Percentiles rank a stretch among this genome's conserved stretches.
Evolutionary conservation across 2,888 invertebrate species (phyloP).

Genomic region (Clusia tigrina): DNA sequence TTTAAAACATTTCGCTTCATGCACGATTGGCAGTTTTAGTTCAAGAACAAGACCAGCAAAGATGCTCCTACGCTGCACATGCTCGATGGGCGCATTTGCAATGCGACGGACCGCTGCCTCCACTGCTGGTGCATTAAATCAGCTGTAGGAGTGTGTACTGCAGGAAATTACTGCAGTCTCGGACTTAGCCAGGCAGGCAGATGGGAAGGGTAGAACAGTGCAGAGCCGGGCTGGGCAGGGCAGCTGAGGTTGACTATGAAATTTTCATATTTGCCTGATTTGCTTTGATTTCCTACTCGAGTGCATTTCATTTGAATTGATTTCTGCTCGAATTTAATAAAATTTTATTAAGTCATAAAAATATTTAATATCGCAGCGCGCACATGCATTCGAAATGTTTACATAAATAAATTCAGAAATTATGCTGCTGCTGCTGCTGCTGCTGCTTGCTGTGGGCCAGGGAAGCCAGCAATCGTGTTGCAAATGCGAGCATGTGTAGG

Average conservation of each 20-base stretch:
- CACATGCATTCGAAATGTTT: neutral
- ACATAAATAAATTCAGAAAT: neutral
- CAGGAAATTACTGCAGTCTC: constrained; percentile 5
- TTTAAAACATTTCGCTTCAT: constrained; percentile 41
- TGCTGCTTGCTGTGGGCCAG: neutral
- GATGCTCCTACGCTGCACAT: no score
- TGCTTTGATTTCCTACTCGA: constrained; percentile 18
- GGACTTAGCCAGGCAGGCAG: no score
- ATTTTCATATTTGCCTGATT: constrained; percentile 3
- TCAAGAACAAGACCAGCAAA: constrained; percentile 49
- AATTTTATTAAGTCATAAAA: constrained; percentile 56
- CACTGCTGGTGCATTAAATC: constrained; percentile 25
- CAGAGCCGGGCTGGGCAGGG: neutral
- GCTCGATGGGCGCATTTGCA: no score
- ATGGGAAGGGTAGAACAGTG: no score
- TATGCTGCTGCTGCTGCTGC: no score
- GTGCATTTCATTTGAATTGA: constrained; percentile 50
- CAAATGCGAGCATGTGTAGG: neutral
- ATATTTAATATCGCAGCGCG: constrained; percentile 23
- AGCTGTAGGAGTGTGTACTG: neutral
- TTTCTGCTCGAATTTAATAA: constrained; percentile 52
- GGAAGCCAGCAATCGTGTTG: neutral
- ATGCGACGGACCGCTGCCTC: neutral
- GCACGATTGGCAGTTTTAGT: constrained; percentile 61
- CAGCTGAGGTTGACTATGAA: neutral